Percentiles rank a stretch among this genome's conserved stretches.
These are phyloP conservation scores for Carassius carassius DNA, from an alignment of 2,113 vertebrate species.

Conservation along the genomic window DNA sequence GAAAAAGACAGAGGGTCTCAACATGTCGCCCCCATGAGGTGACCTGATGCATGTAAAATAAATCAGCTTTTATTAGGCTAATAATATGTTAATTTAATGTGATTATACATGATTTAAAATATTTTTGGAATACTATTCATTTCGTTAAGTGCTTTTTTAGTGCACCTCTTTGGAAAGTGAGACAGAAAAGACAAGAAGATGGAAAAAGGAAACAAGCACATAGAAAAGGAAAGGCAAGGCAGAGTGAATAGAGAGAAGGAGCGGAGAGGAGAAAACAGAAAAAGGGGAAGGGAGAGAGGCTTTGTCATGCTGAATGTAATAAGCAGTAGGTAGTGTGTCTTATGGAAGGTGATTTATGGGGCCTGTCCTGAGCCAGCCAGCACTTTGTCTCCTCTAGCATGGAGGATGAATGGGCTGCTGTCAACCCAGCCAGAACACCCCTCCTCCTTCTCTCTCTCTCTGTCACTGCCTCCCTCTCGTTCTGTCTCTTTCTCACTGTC, in stretches of 20 bases:
- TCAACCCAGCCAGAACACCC: conserved; percentile 64
- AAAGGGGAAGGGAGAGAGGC: conserved; percentile 28
- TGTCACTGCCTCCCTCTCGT: too few species aligned
- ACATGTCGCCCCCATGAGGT: conserved; percentile 2
- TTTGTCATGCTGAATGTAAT: conserved; percentile 55
- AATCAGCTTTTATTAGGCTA: neutral
- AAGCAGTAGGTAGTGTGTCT: conserved; percentile 64
- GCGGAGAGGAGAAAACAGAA: conserved; percentile 39
- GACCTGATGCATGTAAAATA: neutral
- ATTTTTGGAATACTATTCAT: neutral
- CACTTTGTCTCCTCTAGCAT: conserved; percentile 72
- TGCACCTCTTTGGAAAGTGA: neutral
- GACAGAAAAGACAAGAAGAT: neutral
- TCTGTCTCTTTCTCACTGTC: conserved; percentile 29
- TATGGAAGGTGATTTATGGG: conserved; percentile 72
- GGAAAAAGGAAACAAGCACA: conserved; percentile 14
- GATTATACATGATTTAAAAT: neutral
- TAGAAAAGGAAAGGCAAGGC: conserved; percentile 33
- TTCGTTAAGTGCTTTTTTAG: neutral
- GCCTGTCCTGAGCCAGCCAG: conserved; percentile 66
- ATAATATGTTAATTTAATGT: neutral
- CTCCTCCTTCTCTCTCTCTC: neutral
- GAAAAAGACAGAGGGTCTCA: neutral
- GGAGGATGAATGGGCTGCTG: conserved; percentile 76
- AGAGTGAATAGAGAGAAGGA: conserved; percentile 41